Base-by-base conservation (phyloP, 2,113 vertebrate species). In the Stigmatopora nigra region DNA sequence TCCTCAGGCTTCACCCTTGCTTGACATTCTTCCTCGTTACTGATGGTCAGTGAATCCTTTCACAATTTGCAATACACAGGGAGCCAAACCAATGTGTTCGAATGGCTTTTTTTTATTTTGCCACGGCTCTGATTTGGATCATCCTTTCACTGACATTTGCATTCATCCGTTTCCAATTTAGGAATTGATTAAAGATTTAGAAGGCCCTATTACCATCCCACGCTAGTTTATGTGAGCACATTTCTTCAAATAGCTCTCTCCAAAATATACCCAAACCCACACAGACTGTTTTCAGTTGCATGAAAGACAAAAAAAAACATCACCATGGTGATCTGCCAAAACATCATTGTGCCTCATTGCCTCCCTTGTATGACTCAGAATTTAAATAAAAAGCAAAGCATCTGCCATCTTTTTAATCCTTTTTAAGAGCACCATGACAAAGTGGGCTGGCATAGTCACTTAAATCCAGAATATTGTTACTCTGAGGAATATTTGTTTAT, bases 1-100 rank as follows among this genome's bases (percentile, higher is more conserved):
- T 55, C 31, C 55, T 36, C 36, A 17, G 11, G 5, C 62, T 36
- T 60, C 41, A 59, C 31, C 46, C 52, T 48, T 61, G 74, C 75
- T 67, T 78, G 71, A 81, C 84, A 87, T 83, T 75, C 79, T 78
- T 70, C 63, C 78, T 79, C 85, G 84, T 84, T 86, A 87, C 76
- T 71, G 78, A 82, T 22, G 20, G 78, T 68, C 69, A 65, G 68
- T 44, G 70, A 78, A 68, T 68, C 66, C 70, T 59, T 70, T 61
- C 67, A 79, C 16, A 25, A 73, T 70, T 56, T 64, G 70, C 38
- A 64, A 71, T 68, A 67, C 72, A 65, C 67, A 83, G 78, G 78
- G 88, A 88, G 51, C 7, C 1, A 22, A 53, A 31, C 25, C 25
- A 31, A 3, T 31, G 25, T 31, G 25, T 31, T 31, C 25, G 25